Evolutionary conservation across 2,797 vertebrate species (phyloP).

Genomic region (Antennarius maculatus): DNA sequence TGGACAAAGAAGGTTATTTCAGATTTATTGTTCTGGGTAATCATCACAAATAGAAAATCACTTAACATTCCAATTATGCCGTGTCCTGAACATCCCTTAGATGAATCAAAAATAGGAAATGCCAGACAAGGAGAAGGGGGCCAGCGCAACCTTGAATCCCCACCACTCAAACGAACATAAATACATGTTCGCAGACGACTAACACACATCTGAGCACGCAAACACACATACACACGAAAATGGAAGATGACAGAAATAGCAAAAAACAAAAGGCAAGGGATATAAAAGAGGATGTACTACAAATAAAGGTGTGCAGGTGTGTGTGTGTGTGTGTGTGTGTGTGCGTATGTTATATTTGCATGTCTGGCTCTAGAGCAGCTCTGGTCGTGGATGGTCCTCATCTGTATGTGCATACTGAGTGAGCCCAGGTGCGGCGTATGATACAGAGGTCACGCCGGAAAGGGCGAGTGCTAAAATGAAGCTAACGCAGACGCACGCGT

Average conservation of each 20-base stretch:
- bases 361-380: constrained; percentile 73
- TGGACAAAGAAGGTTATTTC: constrained; percentile 69
- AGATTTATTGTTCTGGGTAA: constrained; percentile 74
- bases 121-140: constrained; percentile 60
- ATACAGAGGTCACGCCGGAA: constrained; percentile 82
- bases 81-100: constrained; percentile 59
- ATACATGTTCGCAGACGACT: constrained; percentile 33
- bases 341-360: constrained; percentile 77
- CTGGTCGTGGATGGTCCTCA: constrained; percentile 76
- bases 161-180: constrained; percentile 49
- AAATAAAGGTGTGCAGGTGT: constrained; percentile 56
- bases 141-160: constrained; percentile 72
- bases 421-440: constrained; percentile 82
- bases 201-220: constrained; percentile 29
- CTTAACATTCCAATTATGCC: constrained; percentile 74
- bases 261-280: constrained; percentile 67
- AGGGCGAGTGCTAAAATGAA: constrained; percentile 82
- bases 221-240: constrained; percentile 30
- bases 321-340: constrained; percentile 40
- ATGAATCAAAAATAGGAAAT: constrained; percentile 73
- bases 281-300: constrained; percentile 69
- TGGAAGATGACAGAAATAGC: constrained; percentile 62
- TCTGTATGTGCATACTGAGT: constrained; percentile 86
- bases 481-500: constrained; percentile 71
- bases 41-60: constrained; percentile 76